Evolutionary conservation across 2,797 vertebrate genomes (phyloP), one percentile per base, ranked within the genome.

Genomic region (Pangasius larnaudii): DNA sequence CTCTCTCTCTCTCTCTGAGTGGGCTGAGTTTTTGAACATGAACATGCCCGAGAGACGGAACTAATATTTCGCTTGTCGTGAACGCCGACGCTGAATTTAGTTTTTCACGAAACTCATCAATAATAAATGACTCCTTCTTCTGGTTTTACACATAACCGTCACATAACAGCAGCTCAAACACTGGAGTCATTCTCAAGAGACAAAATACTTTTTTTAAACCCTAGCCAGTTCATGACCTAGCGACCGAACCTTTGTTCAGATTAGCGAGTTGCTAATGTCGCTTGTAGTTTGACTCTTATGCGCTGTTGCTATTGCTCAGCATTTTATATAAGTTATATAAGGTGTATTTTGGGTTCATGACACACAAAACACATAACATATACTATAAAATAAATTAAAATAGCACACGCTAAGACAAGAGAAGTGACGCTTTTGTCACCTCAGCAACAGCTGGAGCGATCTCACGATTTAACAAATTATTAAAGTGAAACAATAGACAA

Each of bases 1-100:
- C 72, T 49, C 46, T 77, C 74, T 53, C 74, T 77, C 46, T 30
- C 42, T 56, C n/a, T 36, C 51, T 27, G 74, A 39, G 79, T 59
- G 79, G 79, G 56, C 24, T 81, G 79, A 81, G 79, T 61, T 81
- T 39, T n/a, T 42, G 22, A 81, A 81, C 78, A 5, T 80, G 53
- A 58, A 36, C 77, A 36, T 36, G 30, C 56, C 56, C 33, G 30
- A 59, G 19, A 79, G 74, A 49, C 46, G n/a, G 27, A 1, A 36
- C 1, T 42, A 46, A 81, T 81, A 27, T 61, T 16, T 42, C 36
- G 79, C 22, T 61, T 81, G 58, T 61, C 58, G 36, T 18, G 2
- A 61, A 61, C 58, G 79, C 79, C 79, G 79, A 81, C 79, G 56
- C 58, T 11, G 53, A 42, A 36, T 79, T 36, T 58, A 9, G 5